Evolutionary conservation across 2,797 vertebrate species (phyloP), one percentile per base, ranked within the genome.

Genomic region (Synanceia verrucosa): DNA sequence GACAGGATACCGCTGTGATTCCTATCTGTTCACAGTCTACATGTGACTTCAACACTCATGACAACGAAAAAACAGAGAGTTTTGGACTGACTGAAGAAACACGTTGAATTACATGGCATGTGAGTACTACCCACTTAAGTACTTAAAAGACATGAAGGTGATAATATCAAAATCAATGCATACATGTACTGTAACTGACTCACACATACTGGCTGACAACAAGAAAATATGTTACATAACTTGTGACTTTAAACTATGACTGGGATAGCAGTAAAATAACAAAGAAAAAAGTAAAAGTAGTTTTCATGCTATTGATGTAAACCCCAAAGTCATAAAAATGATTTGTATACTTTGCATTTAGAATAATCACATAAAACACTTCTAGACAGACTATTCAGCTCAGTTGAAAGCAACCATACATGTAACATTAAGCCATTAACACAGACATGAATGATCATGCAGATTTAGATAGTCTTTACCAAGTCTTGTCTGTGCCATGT

Each of bases 391-490:
- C 4, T 12, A 13, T 44, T 31, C 3, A 28, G 21, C 39, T 28
- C 1, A 44, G 26, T 51, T 61, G 52, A 41, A 37, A 36, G 9
- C 18, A 41, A 14, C 10, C 9, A 39, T n/a, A 53, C 10, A 70
- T 13, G 14, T 6, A 58, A 19, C 19, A 6, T 55, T 7, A 23
- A 14, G 12, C 36, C 5, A 51, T 44, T 51, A 50, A 58, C 18
- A 44, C 16, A 65, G 9, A 41, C 6, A 51, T 68, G 4, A 74
- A 79, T 58, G 28, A 58, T 68, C 63, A 44, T 19, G 9, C 18
- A 44, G n/a, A 55, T 28, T 37, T 28, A 70, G 12, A 41, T 53
- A 28, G 18, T 67, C 36, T 65, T 89, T 83, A 91, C 88, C 76
- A 12, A 63, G 60, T 62, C 70, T 81, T 29, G 24, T 65, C 3